Base-by-base conservation (phyloP, 2,113 vertebrate genomes). In the Anhinga anhinga region DNA sequence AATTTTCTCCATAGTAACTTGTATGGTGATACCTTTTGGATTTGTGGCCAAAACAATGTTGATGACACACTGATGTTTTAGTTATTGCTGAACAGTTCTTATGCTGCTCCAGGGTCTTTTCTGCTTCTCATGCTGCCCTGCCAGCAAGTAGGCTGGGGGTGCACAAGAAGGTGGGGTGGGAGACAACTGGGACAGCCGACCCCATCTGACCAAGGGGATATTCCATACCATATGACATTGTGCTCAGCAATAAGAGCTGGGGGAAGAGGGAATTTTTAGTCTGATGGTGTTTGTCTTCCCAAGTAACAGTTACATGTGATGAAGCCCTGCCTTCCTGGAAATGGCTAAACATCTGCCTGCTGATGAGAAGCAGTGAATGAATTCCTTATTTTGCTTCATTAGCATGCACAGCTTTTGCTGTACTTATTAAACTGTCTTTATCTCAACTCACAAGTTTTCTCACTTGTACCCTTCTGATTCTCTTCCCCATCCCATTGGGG, bases 231-330 rank as follows among this genome's bases (percentile, higher is more conserved):
- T 6, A 36, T 16, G 38, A 67, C 7, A 9, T 8, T 15, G 14
- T 34, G 19, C 21, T 58, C 32, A 42, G 16, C 19, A 42, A 55
- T 26, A 29, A 58, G 30, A 86, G 10, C 42, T 76, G 15, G 5
- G 19, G 15, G 18, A 70, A 63, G 53, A 21, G 4, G 1, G 7
- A 27, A 34, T 29, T 0, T 63, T 83, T 27, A 36, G 53, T 83
- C 9, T 2, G 9, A 40, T 30, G 10, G 13, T 22, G 19, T 50
- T 55, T 72, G 8, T 83, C 12, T 83, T 86, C 27, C 25, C 40
- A 81, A 52, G 44, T 20, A 65, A 70, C 8, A 0, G 0, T 2
- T 72, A 53, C 21, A 21, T 0, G 1, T 5, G 2, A 66, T 30
- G 25, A 29, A 91, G 12, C 13, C 13, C 20, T 67, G 52, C 15